These are phyloP conservation scores for Chlamydotis undulata DNA, from an alignment of 2,113 vertebrate genomes.

Conservation along the genomic window DNA sequence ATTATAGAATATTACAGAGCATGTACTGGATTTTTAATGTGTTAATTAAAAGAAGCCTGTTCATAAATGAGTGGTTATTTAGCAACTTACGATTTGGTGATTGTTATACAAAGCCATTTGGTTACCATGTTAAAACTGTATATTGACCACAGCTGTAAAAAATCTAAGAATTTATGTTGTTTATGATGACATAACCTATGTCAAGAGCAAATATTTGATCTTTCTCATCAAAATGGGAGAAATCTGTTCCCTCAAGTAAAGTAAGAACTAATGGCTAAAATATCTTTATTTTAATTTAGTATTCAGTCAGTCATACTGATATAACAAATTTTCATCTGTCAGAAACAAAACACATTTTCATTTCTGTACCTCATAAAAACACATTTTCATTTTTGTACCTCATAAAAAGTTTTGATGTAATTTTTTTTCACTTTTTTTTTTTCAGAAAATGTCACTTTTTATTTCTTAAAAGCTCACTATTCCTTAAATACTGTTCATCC, in stretches of 20 bases:
- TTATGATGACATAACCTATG: background rate
- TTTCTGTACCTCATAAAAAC: background rate
- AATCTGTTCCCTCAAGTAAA: background rate
- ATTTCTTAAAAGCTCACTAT: background rate
- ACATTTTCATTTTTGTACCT: background rate
- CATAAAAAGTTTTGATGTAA: background rate
- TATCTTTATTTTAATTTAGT: background rate
- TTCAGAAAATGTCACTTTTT: background rate
- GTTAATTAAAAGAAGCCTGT: background rate
- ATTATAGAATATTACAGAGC: background rate
- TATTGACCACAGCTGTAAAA: background rate
- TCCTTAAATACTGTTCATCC: background rate
- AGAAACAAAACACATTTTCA: background rate
- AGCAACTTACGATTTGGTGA: background rate
- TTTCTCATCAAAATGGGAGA: background rate
- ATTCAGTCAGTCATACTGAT: background rate
- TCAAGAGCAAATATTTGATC: background rate
- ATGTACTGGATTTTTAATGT: background rate
- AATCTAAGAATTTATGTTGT: background rate
- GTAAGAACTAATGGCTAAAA: background rate
- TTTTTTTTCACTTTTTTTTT: background rate
- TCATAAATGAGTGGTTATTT: background rate
- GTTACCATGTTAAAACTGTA: background rate
- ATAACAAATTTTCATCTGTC: background rate
- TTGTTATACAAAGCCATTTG: background rate